A percentile compares a stretch with the other conserved stretches of the same genome.
These are phyloP conservation scores for Platycheirus rosarum DNA, from an alignment of 2,888 invertebrate genomes.

Conservation along the genomic window DNA sequence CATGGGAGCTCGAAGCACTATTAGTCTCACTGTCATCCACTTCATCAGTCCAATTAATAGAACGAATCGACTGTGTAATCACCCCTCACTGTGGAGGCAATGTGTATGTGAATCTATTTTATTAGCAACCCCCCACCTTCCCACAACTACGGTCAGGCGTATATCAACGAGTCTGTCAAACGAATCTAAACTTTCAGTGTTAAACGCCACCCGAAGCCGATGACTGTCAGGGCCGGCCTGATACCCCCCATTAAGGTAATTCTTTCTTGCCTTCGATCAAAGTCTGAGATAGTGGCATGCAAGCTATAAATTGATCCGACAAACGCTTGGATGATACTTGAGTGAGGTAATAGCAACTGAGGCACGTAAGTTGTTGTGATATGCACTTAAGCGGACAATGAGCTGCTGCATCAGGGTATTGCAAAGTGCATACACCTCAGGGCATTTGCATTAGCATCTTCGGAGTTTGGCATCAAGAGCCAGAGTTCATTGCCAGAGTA, in stretches of 20 bases:
- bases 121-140: too few relatives aligned
- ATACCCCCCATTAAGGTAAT: slow-evolving; percentile 64
- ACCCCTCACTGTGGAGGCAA: slow-evolving; percentile 27
- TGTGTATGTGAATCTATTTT: slow-evolving; percentile 32
- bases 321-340: slow-evolving; percentile 1
- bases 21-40: slow-evolving; percentile 55
- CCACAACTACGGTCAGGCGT: background rate
- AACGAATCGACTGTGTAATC: slow-evolving; percentile 63
- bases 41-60: slow-evolving; percentile 63
- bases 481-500: slow-evolving; percentile 54
- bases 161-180: slow-evolving; percentile 21
- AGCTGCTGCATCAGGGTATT: slow-evolving; percentile 18
- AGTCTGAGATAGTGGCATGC: slow-evolving; percentile 67
- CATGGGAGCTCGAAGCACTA: slow-evolving; percentile 34
- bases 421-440: slow-evolving; percentile 19
- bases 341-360: slow-evolving; percentile 3
- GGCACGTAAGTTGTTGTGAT: slow-evolving; percentile 38
- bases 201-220: background rate
- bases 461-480: slow-evolving; percentile 17
- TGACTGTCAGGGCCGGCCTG: slow-evolving; percentile 45
- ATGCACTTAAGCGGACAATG: slow-evolving; percentile 58
- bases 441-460: slow-evolving; percentile 52
- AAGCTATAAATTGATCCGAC: slow-evolving; percentile 38
- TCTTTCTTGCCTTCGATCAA: slow-evolving; percentile 66
- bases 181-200: slow-evolving; percentile 33